Conservation (phyloP, 1,140 invertebrate genomes). For the Bombyx mandarina region DNA sequence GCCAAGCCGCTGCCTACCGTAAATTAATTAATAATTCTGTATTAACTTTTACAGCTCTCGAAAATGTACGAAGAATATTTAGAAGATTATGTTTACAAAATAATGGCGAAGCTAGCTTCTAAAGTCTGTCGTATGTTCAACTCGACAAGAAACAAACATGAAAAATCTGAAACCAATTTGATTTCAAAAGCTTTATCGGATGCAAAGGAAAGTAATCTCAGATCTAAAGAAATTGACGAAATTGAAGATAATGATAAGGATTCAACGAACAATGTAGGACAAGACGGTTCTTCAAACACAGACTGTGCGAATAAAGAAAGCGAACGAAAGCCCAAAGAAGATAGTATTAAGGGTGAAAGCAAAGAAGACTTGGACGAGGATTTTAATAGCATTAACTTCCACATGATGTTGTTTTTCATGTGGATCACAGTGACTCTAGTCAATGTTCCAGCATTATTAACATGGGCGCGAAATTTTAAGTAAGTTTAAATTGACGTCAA, state of each 20-base stretch:
- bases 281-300: constrained; percentile 10
- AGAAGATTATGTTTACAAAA: constrained; percentile 75
- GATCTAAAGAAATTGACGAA: constrained; percentile 1
- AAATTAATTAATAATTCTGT: constrained; percentile 14
- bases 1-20: too few species aligned
- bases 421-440: constrained; percentile 69
- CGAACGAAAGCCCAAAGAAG: constrained; percentile 9
- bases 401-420: constrained; percentile 74
- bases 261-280: constrained; percentile 8
- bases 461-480: constrained; percentile 76
- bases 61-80: constrained; percentile 83
- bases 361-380: constrained; percentile 34
- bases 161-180: constrained; percentile 11
- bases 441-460: constrained; percentile 72
- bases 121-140: constrained; percentile 45
- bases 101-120: constrained; percentile 64
- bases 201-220: not conserved
- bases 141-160: constrained; percentile 17
- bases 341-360: constrained; percentile 13
- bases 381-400: constrained; percentile 71
- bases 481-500: constrained; percentile 38
- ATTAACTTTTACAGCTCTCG: constrained; percentile 70
- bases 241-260: constrained; percentile 6
- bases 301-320: constrained; percentile 9
- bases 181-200: not conserved